These are phyloP conservation scores for Rhynchophorus ferrugineus DNA, from an alignment of 1,140 invertebrate species.

Conservation along the genomic window DNA sequence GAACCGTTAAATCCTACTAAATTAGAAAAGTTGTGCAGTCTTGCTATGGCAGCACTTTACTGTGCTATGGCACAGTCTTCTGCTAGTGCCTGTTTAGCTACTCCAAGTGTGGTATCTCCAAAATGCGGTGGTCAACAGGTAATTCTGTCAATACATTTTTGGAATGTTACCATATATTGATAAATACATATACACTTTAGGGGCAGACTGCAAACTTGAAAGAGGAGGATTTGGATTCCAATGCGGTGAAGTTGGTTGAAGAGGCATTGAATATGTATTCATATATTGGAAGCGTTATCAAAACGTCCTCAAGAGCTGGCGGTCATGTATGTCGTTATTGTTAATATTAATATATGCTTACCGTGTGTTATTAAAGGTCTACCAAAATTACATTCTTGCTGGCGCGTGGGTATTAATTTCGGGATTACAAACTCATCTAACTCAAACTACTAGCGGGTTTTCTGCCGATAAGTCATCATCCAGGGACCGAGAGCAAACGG, in stretches of 20 bases:
- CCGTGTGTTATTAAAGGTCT: constrained; percentile 48
- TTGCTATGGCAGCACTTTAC: constrained; percentile 71
- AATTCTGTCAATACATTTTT: no score
- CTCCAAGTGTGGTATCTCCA: constrained; percentile 54
- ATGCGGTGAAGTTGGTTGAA: constrained; percentile 62
- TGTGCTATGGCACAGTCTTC: constrained; percentile 65
- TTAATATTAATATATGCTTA: not conserved
- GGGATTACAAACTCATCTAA: constrained; percentile 69
- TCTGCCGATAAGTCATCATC: constrained; percentile 17
- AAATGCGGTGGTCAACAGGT: constrained; percentile 45
- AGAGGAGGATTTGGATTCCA: constrained; percentile 61
- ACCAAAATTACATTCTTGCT: constrained; percentile 82
- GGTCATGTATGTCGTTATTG: constrained; percentile 62
- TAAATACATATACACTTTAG: not conserved
- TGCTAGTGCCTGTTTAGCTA: constrained; percentile 57
- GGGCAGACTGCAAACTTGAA: constrained; percentile 29
- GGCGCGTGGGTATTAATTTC: constrained; percentile 80
- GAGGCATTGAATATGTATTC: constrained; percentile 75
- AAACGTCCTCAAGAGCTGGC: constrained; percentile 75
- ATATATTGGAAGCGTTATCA: constrained; percentile 70
- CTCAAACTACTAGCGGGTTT: constrained; percentile 45
- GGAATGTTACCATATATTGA: no score
- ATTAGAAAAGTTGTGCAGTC: constrained; percentile 72
- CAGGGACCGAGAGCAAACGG: constrained; percentile 39
- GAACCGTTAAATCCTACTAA: constrained; percentile 77